Evolutionary conservation across 2,797 vertebrate genomes (phyloP), one percentile per base, ranked within the genome.

Genomic region (Acanthopagrus latus): DNA sequence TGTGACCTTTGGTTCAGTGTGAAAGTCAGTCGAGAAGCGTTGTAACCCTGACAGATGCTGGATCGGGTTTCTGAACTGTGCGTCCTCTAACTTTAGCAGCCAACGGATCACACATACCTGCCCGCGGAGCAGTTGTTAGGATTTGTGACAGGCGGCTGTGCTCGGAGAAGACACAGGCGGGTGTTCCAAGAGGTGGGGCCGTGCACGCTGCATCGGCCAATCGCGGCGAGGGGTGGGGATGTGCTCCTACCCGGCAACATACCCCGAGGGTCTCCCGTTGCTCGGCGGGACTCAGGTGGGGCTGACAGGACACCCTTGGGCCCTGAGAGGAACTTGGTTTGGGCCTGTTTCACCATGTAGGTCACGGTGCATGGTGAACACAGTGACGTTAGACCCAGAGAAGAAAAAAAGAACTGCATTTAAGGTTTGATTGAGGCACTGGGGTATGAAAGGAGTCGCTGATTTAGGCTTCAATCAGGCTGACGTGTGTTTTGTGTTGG

Each of bases 231-330:
- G 94, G 94, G 94, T 90, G 94, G 94, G 89, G 90, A 91, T 81
- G 81, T 27, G 16, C 81, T 83, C 92, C 85, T 93, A 92, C 95
- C 93, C 93, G n/a, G 93, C 93, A 94, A 95, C 95, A 93, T 90
- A 68, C 78, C 71, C 48, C 44, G 66, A 89, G 79, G 74, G 77
- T 81, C 76, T 88, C 76, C 63, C 70, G 67, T 85, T 90, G 87
- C 85, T 91, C 67, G 51, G 77, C 57, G 43, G 68, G 72, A 84
- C 87, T 85, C 90, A 93, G 91, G 90, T 91, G 91, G 88, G 82
- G 69, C 29, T 68, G 48, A 82, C 44, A 65, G 71, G 86, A 82
- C 58, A 65, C 69, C 76, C 72, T 62, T 10, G 41, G 80, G 78
- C 80, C 85, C 85, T 66, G 44, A 74, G 64, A 75, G 66, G 48